Percentiles rank a stretch among this genome's conserved stretches.
phyloP scores from a whole-genome alignment of 2,797 vertebrate species.

The Chloroceryle amazona region DNA sequence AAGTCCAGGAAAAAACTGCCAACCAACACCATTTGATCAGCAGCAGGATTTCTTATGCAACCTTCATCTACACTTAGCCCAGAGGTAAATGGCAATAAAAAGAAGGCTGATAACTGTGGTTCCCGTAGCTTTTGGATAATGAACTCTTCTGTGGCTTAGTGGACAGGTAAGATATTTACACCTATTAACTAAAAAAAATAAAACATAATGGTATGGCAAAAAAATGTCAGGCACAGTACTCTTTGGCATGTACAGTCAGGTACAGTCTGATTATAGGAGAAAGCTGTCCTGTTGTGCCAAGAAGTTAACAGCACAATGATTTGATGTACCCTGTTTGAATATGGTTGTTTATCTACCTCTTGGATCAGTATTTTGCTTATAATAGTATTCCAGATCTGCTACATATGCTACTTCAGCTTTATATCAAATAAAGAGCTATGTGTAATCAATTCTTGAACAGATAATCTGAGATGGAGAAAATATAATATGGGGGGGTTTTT shows the following conservation, averaged over 20 bases:
- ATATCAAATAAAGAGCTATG: neutral
- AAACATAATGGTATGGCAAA: neutral
- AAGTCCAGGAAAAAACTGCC: neutral
- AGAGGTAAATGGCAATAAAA: neutral
- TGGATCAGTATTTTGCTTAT: neutral
- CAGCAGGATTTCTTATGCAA: rapidly evolving
- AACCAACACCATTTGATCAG: neutral
- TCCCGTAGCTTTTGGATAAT: neutral
- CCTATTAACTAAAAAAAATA: neutral
- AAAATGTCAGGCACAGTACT: neutral
- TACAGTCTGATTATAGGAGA: neutral
- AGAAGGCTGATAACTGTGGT: neutral
- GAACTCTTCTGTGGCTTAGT: neutral
- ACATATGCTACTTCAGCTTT: neutral
- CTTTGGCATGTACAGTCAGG: neutral
- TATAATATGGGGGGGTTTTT: neutral
- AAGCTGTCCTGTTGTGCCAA: neutral
- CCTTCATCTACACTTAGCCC: neutral
- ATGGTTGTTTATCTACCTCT: neutral
- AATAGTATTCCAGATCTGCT: neutral
- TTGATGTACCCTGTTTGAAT: neutral
- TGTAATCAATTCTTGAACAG: neutral
- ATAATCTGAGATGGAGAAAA: neutral
- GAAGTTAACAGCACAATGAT: neutral
- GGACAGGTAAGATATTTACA: neutral